Percentiles rank a stretch among this genome's conserved stretches.
phyloP scores from a whole-genome alignment of 2,797 vertebrate species.

The Orientallactaga sibirica region DNA sequence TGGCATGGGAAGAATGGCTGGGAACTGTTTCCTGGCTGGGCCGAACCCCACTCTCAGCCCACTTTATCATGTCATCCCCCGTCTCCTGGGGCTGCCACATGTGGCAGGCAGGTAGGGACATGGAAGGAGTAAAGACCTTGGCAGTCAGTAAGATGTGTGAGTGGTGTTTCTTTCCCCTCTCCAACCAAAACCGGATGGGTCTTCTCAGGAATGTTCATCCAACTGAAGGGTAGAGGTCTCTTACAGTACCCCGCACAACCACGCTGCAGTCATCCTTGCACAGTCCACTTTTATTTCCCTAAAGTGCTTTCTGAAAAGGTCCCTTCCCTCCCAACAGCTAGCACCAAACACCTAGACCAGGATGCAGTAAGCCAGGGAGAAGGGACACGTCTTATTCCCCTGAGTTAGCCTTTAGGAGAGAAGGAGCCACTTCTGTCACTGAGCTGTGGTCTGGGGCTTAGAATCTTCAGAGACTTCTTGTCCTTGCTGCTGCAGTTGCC shows the following conservation, averaged over 20 bases:
- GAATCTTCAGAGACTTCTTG: slow-evolving; percentile 81
- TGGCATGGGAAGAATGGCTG: not conserved
- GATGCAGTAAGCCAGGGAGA: slow-evolving; percentile 3
- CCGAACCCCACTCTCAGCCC: not conserved
- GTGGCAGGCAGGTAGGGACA: not conserved
- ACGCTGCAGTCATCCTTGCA: not conserved
- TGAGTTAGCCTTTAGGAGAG: not conserved
- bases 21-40: not conserved
- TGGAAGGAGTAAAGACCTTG: slow-evolving; percentile 75
- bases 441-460: not conserved
- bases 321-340: slow-evolving; percentile 9
- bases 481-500: slow-evolving; percentile 93
- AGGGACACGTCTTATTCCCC: not conserved
- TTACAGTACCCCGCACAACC: not conserved
- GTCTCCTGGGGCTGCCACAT: not conserved
- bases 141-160: not conserved
- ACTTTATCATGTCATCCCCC: not conserved
- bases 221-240: not conserved
- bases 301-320: slow-evolving; percentile 15
- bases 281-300: slow-evolving; percentile 75
- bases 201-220: not conserved
- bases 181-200: not conserved
- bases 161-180: slow-evolving; percentile 51
- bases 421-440: slow-evolving; percentile 33
- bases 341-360: slow-evolving; percentile 55